Conservation (phyloP, 2,797 vertebrate species). For the Enteromius unitaeniatus region DNA sequence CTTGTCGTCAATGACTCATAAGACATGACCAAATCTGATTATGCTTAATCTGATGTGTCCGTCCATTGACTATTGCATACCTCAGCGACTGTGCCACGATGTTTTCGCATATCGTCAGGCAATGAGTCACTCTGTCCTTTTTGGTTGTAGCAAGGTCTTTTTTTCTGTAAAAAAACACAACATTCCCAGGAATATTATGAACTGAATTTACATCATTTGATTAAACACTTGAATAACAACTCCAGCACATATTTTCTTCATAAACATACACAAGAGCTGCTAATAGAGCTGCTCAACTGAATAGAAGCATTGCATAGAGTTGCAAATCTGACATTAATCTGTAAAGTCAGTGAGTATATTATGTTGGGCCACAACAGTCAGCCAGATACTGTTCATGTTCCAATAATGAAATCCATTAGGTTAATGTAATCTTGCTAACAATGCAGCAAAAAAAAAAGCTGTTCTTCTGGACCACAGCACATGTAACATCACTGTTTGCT, state of each 20-base stretch:
- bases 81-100: conserved; percentile 96
- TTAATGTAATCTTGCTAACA: conserved; percentile 5
- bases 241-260: neutral
- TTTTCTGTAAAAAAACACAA: conserved; percentile 82
- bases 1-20: conserved; percentile 34
- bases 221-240: neutral
- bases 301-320: neutral
- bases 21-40: conserved; percentile 32
- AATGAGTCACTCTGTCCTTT: conserved; percentile 96
- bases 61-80: conserved; percentile 72
- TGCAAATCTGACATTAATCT: neutral
- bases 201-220: neutral
- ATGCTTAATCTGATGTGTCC: conserved; percentile 30
- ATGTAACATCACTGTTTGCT: neutral
- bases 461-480: neutral
- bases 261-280: neutral
- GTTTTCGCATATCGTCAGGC: conserved; percentile 97
- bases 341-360: neutral
- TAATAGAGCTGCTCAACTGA: neutral
- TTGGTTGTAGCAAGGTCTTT: conserved; percentile 95
- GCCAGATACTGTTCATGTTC: neutral
- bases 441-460: neutral
- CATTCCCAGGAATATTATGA: neutral
- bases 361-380: neutral
- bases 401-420: neutral